A percentile compares a stretch with the other conserved stretches of the same genome.
Conservation (phyloP, 2,113 vertebrate genomes). For the Xyrauchen texanus region DNA sequence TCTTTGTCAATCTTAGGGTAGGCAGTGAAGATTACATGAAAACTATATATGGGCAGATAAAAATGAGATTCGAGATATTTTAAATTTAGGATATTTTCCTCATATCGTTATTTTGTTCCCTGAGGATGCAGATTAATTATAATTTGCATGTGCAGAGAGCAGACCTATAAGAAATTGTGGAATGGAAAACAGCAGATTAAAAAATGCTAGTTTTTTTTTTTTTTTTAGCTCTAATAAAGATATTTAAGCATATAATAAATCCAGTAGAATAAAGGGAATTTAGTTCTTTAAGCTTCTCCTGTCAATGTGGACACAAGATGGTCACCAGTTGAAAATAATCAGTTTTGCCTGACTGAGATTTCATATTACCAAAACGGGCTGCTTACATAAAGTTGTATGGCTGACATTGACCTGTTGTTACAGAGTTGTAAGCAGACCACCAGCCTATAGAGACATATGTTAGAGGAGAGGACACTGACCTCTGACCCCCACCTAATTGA, state of each 20-base stretch:
- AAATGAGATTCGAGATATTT: background rate
- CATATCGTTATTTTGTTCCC: too few species aligned
- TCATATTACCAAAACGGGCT: background rate
- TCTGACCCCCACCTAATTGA: conserved; percentile 52
- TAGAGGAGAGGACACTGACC: conserved; percentile 45
- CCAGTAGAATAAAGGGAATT: background rate
- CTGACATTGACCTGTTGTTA: conserved; percentile 47
- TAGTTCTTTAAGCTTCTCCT: background rate
- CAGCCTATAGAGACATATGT: conserved; percentile 45
- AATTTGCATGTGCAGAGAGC: too few species aligned
- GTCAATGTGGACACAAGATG: too few species aligned
- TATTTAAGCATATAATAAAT: too few species aligned
- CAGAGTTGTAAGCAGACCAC: background rate
- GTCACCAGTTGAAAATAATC: background rate
- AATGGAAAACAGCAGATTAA: too few species aligned
- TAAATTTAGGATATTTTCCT: too few species aligned
- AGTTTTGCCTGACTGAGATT: background rate
- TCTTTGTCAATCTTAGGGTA: background rate
- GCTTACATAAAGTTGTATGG: background rate
- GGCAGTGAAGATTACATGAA: background rate
- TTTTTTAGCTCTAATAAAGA: too few species aligned
- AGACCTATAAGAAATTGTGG: too few species aligned
- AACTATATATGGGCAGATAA: background rate
- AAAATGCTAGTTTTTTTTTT: too few species aligned
- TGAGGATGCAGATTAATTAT: too few species aligned